Evolutionary conservation across 2,113 vertebrate species (phyloP).

Genomic region (Pogona vitticeps): DNA sequence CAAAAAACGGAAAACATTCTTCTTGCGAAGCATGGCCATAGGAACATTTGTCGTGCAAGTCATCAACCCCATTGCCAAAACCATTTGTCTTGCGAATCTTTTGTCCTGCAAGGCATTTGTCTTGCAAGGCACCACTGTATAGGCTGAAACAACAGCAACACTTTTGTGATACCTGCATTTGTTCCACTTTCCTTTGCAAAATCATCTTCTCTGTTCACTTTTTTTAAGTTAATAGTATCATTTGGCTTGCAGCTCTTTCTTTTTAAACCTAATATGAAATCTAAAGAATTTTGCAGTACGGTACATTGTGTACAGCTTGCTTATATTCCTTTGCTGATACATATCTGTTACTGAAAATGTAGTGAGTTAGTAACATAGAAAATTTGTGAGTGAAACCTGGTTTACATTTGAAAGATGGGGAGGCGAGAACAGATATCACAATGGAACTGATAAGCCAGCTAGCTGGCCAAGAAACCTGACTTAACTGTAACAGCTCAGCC

Average conservation of each 20-base stretch:
- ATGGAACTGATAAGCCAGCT: not conserved
- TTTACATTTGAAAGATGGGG: not conserved
- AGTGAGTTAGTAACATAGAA: not conserved
- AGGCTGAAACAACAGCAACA: not conserved
- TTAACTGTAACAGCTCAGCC: no score
- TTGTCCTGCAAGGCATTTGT: no score
- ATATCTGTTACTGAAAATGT: not conserved
- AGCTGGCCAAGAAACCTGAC: no score
- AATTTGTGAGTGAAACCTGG: not conserved
- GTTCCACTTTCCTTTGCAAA: slow-evolving; percentile 56
- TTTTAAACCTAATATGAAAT: not conserved
- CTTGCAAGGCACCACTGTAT: no score
- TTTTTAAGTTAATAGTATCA: not conserved
- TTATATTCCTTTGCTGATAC: not conserved
- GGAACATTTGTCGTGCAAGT: no score
- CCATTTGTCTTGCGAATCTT: no score
- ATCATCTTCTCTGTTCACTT: not conserved
- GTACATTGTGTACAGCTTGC: not conserved
- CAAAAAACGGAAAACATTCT: no score
- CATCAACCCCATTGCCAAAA: no score
- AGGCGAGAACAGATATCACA: no score
- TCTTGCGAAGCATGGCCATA: no score
- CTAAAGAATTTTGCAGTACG: not conserved
- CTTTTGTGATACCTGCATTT: slow-evolving; percentile 13
- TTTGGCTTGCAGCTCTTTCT: not conserved